Evolutionary conservation across 2,888 invertebrate genomes (phyloP).

Genomic region (Drosophila macrospina): DNA sequence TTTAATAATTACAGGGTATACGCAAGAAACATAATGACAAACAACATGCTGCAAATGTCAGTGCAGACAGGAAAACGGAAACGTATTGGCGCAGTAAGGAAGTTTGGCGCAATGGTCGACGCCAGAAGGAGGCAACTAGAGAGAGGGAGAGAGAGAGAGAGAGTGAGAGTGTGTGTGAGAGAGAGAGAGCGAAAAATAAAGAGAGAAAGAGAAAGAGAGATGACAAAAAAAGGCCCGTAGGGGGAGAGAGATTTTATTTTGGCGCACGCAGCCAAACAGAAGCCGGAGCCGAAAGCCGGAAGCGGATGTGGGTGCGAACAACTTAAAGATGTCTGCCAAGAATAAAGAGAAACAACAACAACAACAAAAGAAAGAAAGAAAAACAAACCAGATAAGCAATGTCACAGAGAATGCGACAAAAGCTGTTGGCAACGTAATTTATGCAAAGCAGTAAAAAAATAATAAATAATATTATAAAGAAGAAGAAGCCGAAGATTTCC

Average conservation of each 20-base stretch:
- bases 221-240: constrained; percentile 31
- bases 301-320: constrained; percentile 73
- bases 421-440: constrained; percentile 58
- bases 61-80: constrained; percentile 79
- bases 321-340: constrained; percentile 66
- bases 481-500: constrained; percentile 19
- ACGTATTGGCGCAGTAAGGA: constrained; percentile 77
- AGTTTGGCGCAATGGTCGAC: constrained; percentile 67
- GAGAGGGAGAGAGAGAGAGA: constrained; percentile 7
- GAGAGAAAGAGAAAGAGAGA: not conserved
- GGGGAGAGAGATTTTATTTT: constrained; percentile 43
- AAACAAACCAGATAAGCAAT: constrained; percentile 15
- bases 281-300: constrained; percentile 45
- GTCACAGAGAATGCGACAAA: constrained; percentile 59
- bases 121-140: constrained; percentile 12
- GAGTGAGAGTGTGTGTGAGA: too few species aligned
- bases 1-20: constrained; percentile 20
- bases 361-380: too few species aligned
- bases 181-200: too few species aligned
- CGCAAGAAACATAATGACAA: constrained; percentile 63
- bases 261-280: constrained; percentile 19
- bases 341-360: constrained; percentile 9
- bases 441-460: constrained; percentile 41
- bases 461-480: too few species aligned
- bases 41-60: constrained; percentile 76